Conservation (phyloP, 2,797 vertebrate genomes). For the Arctocebus calabarensis region DNA sequence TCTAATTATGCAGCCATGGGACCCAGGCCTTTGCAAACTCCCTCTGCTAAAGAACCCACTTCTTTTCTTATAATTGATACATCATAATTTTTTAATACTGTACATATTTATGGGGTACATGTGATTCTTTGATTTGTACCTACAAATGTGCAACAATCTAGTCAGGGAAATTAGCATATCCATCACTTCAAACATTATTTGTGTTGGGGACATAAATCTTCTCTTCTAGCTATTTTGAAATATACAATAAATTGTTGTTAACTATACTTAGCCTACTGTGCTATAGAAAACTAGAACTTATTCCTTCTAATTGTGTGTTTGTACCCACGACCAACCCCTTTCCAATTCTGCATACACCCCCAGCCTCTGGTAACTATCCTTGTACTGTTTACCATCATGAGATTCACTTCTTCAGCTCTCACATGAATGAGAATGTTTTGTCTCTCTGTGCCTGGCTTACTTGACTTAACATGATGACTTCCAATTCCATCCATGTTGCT, state of each 20-base stretch:
- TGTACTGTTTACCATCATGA: neutral
- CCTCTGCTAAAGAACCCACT: neutral
- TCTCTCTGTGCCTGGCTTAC: neutral
- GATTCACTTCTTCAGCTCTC: neutral
- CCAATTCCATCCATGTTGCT: neutral
- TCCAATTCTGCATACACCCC: neutral
- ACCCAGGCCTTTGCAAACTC: neutral
- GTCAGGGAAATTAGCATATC: neutral
- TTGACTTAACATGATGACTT: neutral
- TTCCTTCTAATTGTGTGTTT: neutral
- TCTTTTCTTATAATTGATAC: neutral
- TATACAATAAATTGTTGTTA: neutral
- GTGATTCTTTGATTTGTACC: neutral
- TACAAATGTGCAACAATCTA: neutral
- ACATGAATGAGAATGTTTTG: neutral
- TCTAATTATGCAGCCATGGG: too few species aligned
- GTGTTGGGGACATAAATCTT: neutral
- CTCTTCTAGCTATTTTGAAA: neutral
- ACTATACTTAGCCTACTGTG: neutral
- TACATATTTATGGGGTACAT: neutral
- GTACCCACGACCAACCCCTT: neutral
- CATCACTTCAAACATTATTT: neutral
- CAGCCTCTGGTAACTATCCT: neutral
- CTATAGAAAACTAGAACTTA: neutral
- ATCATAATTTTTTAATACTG: neutral